Percentiles rank a stretch among this genome's conserved stretches.
Evolutionary conservation across 2,888 invertebrate genomes (phyloP).

Genomic region (Eupithecia pulchellata): DNA sequence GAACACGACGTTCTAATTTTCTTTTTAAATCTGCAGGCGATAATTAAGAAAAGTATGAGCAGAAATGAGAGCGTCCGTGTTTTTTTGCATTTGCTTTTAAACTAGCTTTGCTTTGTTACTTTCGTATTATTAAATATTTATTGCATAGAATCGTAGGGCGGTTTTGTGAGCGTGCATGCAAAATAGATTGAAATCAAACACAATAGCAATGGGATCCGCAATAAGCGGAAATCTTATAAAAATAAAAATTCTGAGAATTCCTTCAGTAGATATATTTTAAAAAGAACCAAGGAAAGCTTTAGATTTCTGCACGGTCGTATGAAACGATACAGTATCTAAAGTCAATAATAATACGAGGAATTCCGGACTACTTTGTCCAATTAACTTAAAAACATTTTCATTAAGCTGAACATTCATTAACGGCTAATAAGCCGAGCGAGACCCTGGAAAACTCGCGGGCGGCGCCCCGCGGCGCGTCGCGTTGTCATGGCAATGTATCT

Average conservation of each 20-base stretch:
- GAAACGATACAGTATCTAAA: background rate
- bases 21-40: conserved; percentile 24
- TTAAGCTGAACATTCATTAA: conserved; percentile 7
- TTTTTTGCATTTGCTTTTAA: background rate
- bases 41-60: conserved; percentile 25
- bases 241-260: background rate
- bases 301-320: background rate
- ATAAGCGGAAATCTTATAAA: background rate
- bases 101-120: background rate
- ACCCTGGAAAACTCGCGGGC: conserved; percentile 64
- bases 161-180: background rate
- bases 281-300: background rate
- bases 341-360: background rate
- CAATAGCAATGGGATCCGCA: background rate
- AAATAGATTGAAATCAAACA: background rate
- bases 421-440: conserved; percentile 32
- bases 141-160: background rate
- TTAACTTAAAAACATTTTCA: conserved; percentile 6
- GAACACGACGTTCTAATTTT: conserved; percentile 19
- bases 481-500: conserved; percentile 70
- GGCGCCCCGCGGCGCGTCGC: conserved; percentile 71
- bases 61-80: conserved; percentile 14
- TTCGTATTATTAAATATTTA: background rate
- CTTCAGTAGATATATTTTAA: background rate
- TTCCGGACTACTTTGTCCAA: conserved; percentile 1